These are phyloP conservation scores for Hylia prasina DNA, from an alignment of 2,113 vertebrate genomes.

Conservation along the genomic window DNA sequence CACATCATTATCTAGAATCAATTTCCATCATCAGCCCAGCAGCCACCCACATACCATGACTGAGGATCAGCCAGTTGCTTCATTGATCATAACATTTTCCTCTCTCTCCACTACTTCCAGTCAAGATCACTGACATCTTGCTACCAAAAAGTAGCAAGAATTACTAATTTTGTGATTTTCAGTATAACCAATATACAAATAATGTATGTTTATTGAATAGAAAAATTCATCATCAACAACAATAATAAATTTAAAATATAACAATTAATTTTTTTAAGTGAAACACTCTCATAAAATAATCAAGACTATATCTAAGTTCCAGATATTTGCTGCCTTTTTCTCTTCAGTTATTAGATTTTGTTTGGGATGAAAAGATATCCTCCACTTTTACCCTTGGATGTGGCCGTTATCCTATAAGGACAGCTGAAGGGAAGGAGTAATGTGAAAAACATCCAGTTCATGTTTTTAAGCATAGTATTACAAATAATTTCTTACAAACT, in stretches of 20 bases:
- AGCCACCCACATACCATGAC: background rate
- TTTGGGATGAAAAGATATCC: background rate
- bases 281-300: background rate
- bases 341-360: background rate
- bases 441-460: background rate
- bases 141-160: background rate
- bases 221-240: background rate
- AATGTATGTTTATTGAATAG: background rate
- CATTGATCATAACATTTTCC: background rate
- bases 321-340: background rate
- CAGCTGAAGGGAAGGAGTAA: background rate
- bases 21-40: background rate
- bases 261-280: background rate
- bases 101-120: background rate
- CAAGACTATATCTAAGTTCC: background rate
- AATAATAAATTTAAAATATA: background rate
- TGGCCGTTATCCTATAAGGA: background rate
- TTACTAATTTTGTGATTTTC: background rate
- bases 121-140: background rate
- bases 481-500: background rate
- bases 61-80: background rate
- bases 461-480: background rate
- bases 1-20: slow-evolving; percentile 24
- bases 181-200: background rate
- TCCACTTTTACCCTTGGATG: background rate